Conservation (phyloP, 2,888 invertebrate genomes). For the Sarcophaga carnaria region DNA sequence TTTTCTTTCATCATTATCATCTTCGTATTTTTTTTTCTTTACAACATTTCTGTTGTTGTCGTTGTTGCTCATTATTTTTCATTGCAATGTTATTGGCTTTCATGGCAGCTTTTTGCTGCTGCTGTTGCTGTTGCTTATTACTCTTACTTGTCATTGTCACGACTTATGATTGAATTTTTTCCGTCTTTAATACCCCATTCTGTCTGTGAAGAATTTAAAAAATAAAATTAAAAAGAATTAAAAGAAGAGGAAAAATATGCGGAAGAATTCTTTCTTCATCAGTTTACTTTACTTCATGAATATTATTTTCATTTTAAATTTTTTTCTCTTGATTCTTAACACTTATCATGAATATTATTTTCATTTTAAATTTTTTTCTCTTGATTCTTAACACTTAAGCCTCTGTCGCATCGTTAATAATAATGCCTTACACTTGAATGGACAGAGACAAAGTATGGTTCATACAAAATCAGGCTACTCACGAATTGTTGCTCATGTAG, state of each 20-base stretch:
- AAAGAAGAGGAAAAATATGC: background rate
- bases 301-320: background rate
- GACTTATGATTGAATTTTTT: slow-evolving; percentile 10
- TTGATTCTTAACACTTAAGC: background rate
- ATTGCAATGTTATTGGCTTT: background rate
- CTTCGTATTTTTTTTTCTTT: background rate
- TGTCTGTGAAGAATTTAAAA: slow-evolving; percentile 21
- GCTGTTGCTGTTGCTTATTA: background rate
- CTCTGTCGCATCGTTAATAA: background rate
- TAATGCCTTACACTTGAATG: background rate
- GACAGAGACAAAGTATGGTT: no score
- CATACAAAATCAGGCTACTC: no score
- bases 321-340: background rate
- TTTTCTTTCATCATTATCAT: no score
- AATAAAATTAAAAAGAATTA: slow-evolving; percentile 10
- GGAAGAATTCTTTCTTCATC: background rate
- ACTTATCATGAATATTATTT: background rate
- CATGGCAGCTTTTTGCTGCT: background rate
- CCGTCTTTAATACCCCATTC: background rate
- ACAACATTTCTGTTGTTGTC: background rate
- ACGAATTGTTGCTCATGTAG: no score
- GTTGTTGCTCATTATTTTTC: background rate
- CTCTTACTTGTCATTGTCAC: slow-evolving; percentile 16
- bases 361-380: background rate
- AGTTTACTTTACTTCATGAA: background rate